A percentile compares a stretch with the other conserved stretches of the same genome.
phyloP scores from a whole-genome alignment of 2,888 invertebrate genomes.

The Orgyia antiqua region DNA sequence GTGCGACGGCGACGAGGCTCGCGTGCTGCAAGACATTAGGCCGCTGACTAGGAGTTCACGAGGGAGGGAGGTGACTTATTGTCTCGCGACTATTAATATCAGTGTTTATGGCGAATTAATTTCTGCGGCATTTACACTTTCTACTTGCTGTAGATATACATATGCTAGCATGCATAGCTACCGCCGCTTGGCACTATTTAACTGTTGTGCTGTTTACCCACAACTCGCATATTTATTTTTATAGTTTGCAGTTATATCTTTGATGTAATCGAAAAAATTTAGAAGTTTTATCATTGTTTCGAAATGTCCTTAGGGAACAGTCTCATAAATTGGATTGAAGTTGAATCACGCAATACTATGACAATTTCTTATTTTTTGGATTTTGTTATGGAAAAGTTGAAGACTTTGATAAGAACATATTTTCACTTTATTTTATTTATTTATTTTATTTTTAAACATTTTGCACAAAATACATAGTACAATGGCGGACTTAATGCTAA shows the following conservation, averaged over 20 bases:
- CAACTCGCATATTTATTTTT: too few species aligned
- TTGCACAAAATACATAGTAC: too few species aligned
- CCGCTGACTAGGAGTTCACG: constrained; percentile 53
- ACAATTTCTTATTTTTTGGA: constrained; percentile 30
- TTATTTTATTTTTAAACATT: too few species aligned
- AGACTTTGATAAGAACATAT: not conserved
- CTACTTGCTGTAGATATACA: too few species aligned
- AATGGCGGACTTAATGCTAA: too few species aligned
- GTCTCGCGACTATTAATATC: constrained; percentile 71
- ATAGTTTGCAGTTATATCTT: constrained; percentile 10
- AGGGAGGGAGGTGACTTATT: constrained; percentile 68
- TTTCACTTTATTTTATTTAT: too few species aligned
- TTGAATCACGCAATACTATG: constrained; percentile 55
- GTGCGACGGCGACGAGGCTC: constrained; percentile 46
- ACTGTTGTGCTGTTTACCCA: too few species aligned
- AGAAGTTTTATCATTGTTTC: constrained; percentile 67
- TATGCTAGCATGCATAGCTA: too few species aligned
- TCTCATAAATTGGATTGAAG: constrained; percentile 72
- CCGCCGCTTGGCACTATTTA: too few species aligned
- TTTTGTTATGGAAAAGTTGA: constrained; percentile 28
- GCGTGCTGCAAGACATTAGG: constrained; percentile 67
- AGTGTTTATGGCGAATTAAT: constrained; percentile 66
- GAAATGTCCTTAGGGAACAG: constrained; percentile 64
- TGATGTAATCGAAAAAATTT: constrained; percentile 50
- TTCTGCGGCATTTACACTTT: constrained; percentile 39